Percentiles rank a stretch among this genome's conserved stretches.
Conservation (phyloP, 2,888 invertebrate genomes). For the Empis stercorea region DNA sequence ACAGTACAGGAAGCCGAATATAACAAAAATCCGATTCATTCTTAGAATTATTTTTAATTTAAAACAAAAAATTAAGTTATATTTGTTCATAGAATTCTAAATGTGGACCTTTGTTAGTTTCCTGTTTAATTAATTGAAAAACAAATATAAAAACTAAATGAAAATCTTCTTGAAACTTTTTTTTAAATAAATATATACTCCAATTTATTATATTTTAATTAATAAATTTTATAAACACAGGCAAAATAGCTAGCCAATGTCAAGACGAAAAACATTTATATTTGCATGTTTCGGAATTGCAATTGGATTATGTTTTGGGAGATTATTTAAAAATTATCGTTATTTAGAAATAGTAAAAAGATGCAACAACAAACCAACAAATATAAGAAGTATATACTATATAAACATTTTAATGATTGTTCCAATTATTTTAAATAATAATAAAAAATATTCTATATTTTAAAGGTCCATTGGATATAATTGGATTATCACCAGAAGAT, state of each 20-base stretch:
- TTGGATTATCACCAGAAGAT: constrained; percentile 28
- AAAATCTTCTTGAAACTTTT: too few species aligned
- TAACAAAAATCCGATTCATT: too few species aligned
- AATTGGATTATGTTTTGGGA: constrained; percentile 33
- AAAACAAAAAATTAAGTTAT: too few species aligned
- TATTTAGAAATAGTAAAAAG: constrained; percentile 33
- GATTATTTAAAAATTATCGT: constrained; percentile 34
- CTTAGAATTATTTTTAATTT: too few species aligned
- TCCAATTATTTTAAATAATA: background rate
- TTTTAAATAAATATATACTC: too few species aligned
- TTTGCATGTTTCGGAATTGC: constrained; percentile 34
- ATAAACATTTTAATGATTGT: background rate
- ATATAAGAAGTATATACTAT: constrained; percentile 13
- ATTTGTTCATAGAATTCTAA: too few species aligned
- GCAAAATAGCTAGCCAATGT: constrained; percentile 16
- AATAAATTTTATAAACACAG: too few species aligned
- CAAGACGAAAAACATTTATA: constrained; percentile 32
- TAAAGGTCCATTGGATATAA: constrained; percentile 30
- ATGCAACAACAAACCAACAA: constrained; percentile 27
- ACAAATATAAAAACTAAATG: too few species aligned
- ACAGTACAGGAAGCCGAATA: too few species aligned
- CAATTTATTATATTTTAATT: too few species aligned
- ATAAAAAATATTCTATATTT: background rate
- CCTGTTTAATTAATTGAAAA: too few species aligned
- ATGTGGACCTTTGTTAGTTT: too few species aligned